Conservation (phyloP, 2,888 invertebrate species). For the Odontomyia ornata region DNA sequence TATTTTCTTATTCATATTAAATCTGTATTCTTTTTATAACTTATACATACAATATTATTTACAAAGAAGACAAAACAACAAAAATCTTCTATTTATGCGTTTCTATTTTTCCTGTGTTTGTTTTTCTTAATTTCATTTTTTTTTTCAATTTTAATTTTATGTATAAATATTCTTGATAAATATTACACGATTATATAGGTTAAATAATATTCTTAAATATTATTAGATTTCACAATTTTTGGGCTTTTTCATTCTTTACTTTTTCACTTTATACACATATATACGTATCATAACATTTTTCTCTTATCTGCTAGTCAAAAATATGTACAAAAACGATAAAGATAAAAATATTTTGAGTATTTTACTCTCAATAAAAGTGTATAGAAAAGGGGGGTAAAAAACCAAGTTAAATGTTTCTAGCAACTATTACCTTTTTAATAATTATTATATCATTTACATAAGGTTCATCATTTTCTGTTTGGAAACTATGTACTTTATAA, state of each 20-base stretch:
- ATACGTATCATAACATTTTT: neutral
- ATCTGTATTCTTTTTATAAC: constrained; percentile 9
- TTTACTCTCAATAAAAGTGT: constrained; percentile 22
- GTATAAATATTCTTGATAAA: constrained; percentile 41
- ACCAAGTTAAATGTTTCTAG: constrained; percentile 27
- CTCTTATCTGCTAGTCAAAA: neutral
- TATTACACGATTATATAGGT: constrained; percentile 40
- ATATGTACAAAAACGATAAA: constrained; percentile 27
- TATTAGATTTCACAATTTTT: constrained; percentile 24
- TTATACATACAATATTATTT: constrained; percentile 25
- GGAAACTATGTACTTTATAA: neutral
- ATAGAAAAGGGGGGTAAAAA: constrained; percentile 41
- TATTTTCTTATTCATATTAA: constrained; percentile 22
- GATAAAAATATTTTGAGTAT: constrained; percentile 31
- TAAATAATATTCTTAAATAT: constrained; percentile 6
- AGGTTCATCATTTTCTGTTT: neutral
- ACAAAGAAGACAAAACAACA: constrained; percentile 40
- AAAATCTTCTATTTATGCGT: constrained; percentile 34
- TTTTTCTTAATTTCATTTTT: constrained; percentile 18
- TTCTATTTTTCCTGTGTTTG: constrained; percentile 22
- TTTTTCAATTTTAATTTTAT: constrained; percentile 12
- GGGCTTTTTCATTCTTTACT: constrained; percentile 8
- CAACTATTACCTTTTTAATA: constrained; percentile 10
- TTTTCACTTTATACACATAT: constrained; percentile 18
- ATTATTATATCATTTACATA: neutral